Evolutionary conservation across 35 echinoderm and acorn worm species (phyloP), one percentile per base, ranked within the genome.

Genomic region (Apostichopus parvimensis): DNA sequence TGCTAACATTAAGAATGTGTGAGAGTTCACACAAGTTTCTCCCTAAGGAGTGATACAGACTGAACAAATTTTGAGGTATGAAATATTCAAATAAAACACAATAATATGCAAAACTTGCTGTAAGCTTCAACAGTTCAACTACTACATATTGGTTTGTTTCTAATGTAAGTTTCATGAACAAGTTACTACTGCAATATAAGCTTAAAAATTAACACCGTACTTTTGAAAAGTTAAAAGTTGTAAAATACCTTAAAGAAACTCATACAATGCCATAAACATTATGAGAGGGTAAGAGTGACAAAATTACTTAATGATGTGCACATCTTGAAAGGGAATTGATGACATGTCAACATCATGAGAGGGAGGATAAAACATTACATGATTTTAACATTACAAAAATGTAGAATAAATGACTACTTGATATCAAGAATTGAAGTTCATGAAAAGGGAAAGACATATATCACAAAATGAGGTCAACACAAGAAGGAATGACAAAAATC

Each of bases 241-340:
- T 72, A 72, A 72, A 72, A 72, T 72, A 72, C 68, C 68, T 72
- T 72, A 72, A 72, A 72, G 68, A 72, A 72, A 72, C 68, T 72
- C 68, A 72, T 72, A 72, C 68, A 72, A 72, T 72, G 68, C 68
- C 3, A 72, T 72, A 72, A 72, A 72, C 68, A 72, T 72, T 72
- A 72, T 72, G 68, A 72, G 68, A 72, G 68, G 68, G 68, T 72
- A 72, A 72, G 68, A 72, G 68, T 72, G 68, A 72, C 68, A 72
- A 72, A 72, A 72, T 72, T 72, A 72, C 68, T 72, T 72, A 72
- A 72, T 72, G 68, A 72, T 72, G 68, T 72, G 68, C 68, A 72
- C 68, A 72, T 72, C 68, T 72, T 72, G 68, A 72, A 72, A 4
- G 68, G 68, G 68, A 72, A 72, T 5, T 72, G 68, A 72, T 72